phyloP scores from a whole-genome alignment of 2,797 vertebrate genomes.

The Cottoperca gobio region DNA sequence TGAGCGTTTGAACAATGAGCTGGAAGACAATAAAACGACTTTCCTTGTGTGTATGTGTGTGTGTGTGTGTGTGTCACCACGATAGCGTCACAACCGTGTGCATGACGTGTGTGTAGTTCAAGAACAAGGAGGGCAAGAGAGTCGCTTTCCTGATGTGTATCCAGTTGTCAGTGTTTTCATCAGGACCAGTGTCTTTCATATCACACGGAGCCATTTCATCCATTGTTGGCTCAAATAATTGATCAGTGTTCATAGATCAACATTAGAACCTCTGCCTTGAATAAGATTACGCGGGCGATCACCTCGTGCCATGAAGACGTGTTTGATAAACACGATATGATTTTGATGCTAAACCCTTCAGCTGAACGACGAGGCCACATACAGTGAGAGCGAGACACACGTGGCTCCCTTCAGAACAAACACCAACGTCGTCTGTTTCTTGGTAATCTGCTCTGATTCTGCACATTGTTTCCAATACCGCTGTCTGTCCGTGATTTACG shows the following conservation, averaged over 20 bases:
- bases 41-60: too few relatives aligned
- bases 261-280: too few relatives aligned
- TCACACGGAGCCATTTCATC: background rate
- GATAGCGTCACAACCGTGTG: too few relatives aligned
- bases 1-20: background rate
- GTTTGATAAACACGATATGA: conserved; percentile 8
- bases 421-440: conserved; percentile 60
- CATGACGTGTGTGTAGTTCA: too few relatives aligned
- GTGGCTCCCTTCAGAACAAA: conserved; percentile 37
- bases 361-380: conserved; percentile 29
- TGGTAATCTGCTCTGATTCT: conserved; percentile 72
- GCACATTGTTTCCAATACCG: conserved; percentile 67
- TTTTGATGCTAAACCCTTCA: conserved; percentile 15
- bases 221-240: background rate
- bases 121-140: too few relatives aligned
- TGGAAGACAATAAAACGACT: background rate
- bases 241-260: too few relatives aligned
- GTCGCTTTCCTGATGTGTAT: too few relatives aligned
- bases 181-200: background rate
- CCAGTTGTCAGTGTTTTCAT: background rate
- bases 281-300: too few relatives aligned
- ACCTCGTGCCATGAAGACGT: conserved; percentile 16
- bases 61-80: too few relatives aligned
- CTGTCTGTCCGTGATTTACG: conserved; percentile 80
- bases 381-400: conserved; percentile 41